Evolutionary conservation across 2,888 invertebrate genomes (phyloP).

Genomic region (Aleiodes leptofemur): DNA sequence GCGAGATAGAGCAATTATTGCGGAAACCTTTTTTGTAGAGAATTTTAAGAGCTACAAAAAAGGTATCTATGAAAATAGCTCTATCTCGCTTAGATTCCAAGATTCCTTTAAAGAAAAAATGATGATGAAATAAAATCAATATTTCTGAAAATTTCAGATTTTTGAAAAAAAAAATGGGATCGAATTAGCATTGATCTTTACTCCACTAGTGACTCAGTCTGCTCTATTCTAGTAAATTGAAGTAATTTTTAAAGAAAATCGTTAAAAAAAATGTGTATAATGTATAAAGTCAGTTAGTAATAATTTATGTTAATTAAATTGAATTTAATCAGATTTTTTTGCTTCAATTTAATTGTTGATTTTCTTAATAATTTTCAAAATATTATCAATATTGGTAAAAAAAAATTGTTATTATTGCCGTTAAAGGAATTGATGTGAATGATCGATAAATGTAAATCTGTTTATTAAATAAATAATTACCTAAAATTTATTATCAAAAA

Average conservation of each 20-base stretch:
- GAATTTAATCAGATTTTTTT: neutral
- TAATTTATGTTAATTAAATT: neutral
- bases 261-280: slow-evolving; percentile 42
- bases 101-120: no score
- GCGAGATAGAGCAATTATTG: no score
- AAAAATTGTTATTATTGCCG: slow-evolving; percentile 63
- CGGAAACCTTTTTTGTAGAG: no score
- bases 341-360: slow-evolving; percentile 7
- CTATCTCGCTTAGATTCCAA: no score
- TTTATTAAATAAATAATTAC: slow-evolving; percentile 33
- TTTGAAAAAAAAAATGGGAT: no score
- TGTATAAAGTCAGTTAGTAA: slow-evolving; percentile 32
- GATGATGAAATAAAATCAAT: no score
- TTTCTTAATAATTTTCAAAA: slow-evolving; percentile 7
- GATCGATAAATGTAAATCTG: slow-evolving; percentile 56
- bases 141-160: no score
- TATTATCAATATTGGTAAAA: slow-evolving; percentile 7
- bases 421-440: slow-evolving; percentile 71
- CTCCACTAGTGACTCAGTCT: slow-evolving; percentile 9
- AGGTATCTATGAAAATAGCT: no score
- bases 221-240: slow-evolving; percentile 39
- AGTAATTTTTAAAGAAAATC: slow-evolving; percentile 9
- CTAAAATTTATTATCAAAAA: neutral
- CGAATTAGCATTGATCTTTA: neutral
- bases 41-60: no score